Percentiles rank a stretch among this genome's conserved stretches.
Conservation (phyloP, 2,888 invertebrate genomes). For the Mythimna pallens region DNA sequence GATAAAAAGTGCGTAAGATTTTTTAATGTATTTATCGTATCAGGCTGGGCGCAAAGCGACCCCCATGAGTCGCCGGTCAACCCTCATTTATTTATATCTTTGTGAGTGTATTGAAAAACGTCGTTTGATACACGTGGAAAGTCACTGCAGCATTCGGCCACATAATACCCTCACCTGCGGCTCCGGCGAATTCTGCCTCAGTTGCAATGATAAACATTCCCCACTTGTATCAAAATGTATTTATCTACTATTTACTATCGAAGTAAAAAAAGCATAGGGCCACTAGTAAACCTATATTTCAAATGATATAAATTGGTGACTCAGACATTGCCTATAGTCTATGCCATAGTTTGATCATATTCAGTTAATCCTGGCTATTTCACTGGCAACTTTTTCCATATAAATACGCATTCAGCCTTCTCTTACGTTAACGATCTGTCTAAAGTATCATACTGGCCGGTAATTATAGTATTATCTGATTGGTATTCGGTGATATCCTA, state of each 20-base stretch:
- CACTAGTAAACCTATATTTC: conserved; percentile 8
- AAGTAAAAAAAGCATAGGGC: conserved; percentile 6
- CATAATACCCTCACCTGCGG: too few relatives aligned
- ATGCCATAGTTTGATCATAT: conserved; percentile 21
- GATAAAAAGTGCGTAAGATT: too few relatives aligned
- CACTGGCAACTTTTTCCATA: conserved; percentile 43
- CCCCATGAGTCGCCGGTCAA: too few relatives aligned
- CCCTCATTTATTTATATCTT: too few relatives aligned
- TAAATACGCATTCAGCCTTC: conserved; percentile 35
- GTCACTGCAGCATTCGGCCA: too few relatives aligned
- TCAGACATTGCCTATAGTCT: background rate
- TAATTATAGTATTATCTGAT: conserved; percentile 36
- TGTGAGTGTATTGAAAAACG: too few relatives aligned
- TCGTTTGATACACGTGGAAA: too few relatives aligned
- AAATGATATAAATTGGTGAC: conserved; percentile 14
- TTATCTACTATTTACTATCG: background rate
- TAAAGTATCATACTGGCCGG: conserved; percentile 13
- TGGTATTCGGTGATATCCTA: conserved; percentile 32
- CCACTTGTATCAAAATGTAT: background rate
- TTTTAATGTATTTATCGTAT: too few relatives aligned
- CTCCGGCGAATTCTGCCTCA: too few relatives aligned
- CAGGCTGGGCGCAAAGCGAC: too few relatives aligned
- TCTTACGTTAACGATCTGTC: conserved; percentile 30
- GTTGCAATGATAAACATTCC: background rate
- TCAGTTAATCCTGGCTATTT: conserved; percentile 33